phyloP scores from a whole-genome alignment of 2,888 invertebrate genomes.

The Anoplius nigerrimus region DNA sequence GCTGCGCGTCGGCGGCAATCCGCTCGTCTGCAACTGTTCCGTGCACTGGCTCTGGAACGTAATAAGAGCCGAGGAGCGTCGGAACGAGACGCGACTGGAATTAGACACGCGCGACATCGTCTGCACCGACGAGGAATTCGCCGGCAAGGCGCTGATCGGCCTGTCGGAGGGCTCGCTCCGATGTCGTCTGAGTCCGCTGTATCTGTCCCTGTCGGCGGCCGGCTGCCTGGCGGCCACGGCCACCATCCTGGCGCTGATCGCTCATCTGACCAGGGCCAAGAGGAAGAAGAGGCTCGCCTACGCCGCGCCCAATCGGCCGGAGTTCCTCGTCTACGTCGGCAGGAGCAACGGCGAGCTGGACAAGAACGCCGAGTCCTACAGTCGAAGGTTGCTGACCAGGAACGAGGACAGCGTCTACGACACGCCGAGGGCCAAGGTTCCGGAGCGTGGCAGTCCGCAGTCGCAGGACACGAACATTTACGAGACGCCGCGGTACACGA shows the following conservation, averaged over 20 bases:
- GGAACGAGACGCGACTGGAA: slow-evolving; percentile 71
- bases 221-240: slow-evolving; percentile 70
- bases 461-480: slow-evolving; percentile 65
- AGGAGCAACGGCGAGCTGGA: slow-evolving; percentile 63
- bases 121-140: slow-evolving; percentile 70
- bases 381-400: slow-evolving; percentile 64
- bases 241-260: slow-evolving; percentile 69
- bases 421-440: slow-evolving; percentile 52
- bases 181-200: slow-evolving; percentile 68
- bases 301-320: slow-evolving; percentile 68
- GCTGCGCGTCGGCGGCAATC: slow-evolving; percentile 88
- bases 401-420: slow-evolving; percentile 70
- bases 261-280: slow-evolving; percentile 66
- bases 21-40: slow-evolving; percentile 90
- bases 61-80: slow-evolving; percentile 73
- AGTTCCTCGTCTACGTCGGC: slow-evolving; percentile 71
- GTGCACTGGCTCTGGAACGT: slow-evolving; percentile 91
- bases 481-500: slow-evolving; percentile 66
- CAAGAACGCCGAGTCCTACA: slow-evolving; percentile 69
- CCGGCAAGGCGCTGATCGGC: slow-evolving; percentile 68
- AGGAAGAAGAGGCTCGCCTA: slow-evolving; percentile 67
- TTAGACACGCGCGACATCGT: slow-evolving; percentile 69
- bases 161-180: slow-evolving; percentile 68
- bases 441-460: slow-evolving; percentile 41
- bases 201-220: slow-evolving; percentile 70